phyloP scores from a whole-genome alignment of 2,888 invertebrate species.

The Oeneis ivallda region DNA sequence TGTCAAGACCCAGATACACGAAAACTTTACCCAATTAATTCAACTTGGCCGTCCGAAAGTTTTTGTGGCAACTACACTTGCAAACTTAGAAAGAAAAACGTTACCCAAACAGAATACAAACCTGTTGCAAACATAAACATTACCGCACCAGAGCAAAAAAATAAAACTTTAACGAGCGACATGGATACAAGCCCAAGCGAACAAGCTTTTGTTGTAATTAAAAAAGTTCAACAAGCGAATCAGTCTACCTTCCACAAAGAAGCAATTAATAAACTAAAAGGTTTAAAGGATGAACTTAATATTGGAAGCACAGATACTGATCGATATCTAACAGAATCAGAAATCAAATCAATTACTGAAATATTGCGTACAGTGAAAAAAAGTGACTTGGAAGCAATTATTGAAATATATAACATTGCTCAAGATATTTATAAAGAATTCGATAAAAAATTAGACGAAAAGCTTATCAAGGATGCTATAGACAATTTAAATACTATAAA shows the following conservation, averaged over 20 bases:
- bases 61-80: conserved; percentile 77
- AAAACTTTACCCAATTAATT: conserved; percentile 60
- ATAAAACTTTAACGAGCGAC: conserved; percentile 7
- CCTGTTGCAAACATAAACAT: conserved; percentile 53
- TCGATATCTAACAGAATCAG: conserved; percentile 62
- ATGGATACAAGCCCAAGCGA: conserved; percentile 40
- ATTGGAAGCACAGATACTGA: conserved; percentile 44
- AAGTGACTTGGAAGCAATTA: conserved; percentile 69
- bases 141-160: conserved; percentile 40
- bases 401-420: conserved; percentile 71
- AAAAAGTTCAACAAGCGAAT: conserved; percentile 32
- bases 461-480: conserved; percentile 41
- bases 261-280: conserved; percentile 30
- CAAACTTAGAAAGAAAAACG: conserved; percentile 55
- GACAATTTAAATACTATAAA: conserved; percentile 24
- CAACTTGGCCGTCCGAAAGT: conserved; percentile 66
- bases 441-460: conserved; percentile 48
- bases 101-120: conserved; percentile 43
- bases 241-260: conserved; percentile 33
- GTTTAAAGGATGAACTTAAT: conserved; percentile 25
- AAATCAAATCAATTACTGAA: conserved; percentile 62
- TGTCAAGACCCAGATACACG: conserved; percentile 75
- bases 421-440: conserved; percentile 71
- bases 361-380: conserved; percentile 65
- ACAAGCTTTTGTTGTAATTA: conserved; percentile 36